Evolutionary conservation across 2,113 vertebrate species (phyloP), one percentile per base, ranked within the genome.

Genomic region (Cercopithecus mona): DNA sequence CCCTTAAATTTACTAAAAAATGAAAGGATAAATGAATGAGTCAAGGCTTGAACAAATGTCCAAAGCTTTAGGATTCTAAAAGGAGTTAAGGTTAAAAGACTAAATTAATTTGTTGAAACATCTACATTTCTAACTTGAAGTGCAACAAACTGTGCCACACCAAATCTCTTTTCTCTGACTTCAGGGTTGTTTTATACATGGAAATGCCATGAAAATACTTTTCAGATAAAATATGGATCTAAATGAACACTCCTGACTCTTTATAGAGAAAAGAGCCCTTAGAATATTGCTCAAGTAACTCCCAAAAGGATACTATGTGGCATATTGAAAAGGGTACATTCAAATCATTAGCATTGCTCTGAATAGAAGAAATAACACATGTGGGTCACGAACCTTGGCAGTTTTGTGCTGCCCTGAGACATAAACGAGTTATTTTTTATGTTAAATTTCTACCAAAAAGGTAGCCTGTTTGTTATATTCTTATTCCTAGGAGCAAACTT

Each of bases 191-290:
- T 87, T 95, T 84, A 70, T 5, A 79, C 6, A 11, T 76, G 32
- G 57, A 95, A 93, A 81, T 76, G 4, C 4, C 20, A 40, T 89
- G 50, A 94, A 96, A 93, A 92, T 75, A 80, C 6, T 88, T 97
- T 90, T 90, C 40, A 85, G 78, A 86, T 75, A 85, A 94, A 88
- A 93, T 5, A 59, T 61, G 52, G 2, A 73, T 80, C 38, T 91
- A 79, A 93, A 91, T 85, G 17, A 82, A 88, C 96, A 96, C 82
- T 93, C 9, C 3, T 80, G 6, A 50, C 13, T 96, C 45, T 88
- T 72, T 83, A 79, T 59, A 82, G 25, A 79, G 17, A 93, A 96
- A 82, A 85, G 1, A 87, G 11, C 18, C 61, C 10, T 92, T 59
- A 97, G 35, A 68, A 32, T 72, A 43, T 82, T 85, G 48, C 35